These are phyloP conservation scores for Delia radicum DNA, from an alignment of 1,140 invertebrate species.

Conservation along the genomic window DNA sequence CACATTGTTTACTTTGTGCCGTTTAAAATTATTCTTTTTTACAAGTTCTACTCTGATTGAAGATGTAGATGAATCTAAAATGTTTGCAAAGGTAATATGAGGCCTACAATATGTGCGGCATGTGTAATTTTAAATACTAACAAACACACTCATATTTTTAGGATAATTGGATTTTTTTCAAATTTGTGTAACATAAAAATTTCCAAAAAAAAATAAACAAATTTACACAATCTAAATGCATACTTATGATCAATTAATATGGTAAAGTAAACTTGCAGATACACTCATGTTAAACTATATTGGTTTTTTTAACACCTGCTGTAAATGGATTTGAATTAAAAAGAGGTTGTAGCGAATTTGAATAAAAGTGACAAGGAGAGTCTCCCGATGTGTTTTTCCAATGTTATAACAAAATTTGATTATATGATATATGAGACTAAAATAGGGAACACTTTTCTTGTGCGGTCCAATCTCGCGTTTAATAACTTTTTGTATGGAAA, in stretches of 20 bases:
- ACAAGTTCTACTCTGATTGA: not conserved
- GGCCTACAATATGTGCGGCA: not conserved
- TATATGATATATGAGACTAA: too few relatives aligned
- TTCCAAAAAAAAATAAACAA: not conserved
- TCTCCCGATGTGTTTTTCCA: too few relatives aligned
- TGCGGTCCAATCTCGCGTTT: too few relatives aligned
- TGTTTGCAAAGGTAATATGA: not conserved
- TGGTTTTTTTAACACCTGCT: too few relatives aligned
- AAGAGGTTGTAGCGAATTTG: too few relatives aligned
- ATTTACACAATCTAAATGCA: not conserved
- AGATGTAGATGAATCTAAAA: not conserved
- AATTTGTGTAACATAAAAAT: not conserved
- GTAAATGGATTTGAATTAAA: too few relatives aligned
- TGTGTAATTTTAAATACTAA: not conserved
- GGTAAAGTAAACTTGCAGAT: too few relatives aligned
- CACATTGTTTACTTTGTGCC: not conserved
- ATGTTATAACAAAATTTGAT: too few relatives aligned
- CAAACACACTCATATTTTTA: not conserved
- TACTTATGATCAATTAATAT: not conserved
- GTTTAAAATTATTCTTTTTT: not conserved
- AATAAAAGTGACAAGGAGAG: too few relatives aligned
- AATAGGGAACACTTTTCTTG: too few relatives aligned
- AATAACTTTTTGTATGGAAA: too few relatives aligned
- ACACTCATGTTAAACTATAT: too few relatives aligned
- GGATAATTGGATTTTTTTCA: not conserved